Evolutionary conservation across 1,140 invertebrate genomes (phyloP).

Genomic region (Diachasma alloeum): DNA sequence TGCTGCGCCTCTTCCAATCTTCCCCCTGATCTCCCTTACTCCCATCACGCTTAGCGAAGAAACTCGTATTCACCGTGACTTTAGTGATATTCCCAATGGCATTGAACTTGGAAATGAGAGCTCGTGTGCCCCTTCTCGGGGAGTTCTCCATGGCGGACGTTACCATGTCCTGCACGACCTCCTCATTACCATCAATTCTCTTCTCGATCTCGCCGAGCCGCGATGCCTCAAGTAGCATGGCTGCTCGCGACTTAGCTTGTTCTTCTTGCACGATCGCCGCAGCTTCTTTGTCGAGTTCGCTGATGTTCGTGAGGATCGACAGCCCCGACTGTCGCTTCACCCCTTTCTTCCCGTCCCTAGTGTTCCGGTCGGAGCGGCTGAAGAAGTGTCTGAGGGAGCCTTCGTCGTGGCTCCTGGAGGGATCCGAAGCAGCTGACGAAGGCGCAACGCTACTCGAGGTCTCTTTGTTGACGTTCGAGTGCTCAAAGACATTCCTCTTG

Average conservation of each 20-base stretch:
- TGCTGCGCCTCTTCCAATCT: not conserved
- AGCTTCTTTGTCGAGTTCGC: slow-evolving; percentile 81
- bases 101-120: slow-evolving; percentile 73
- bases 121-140: slow-evolving; percentile 63
- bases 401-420: slow-evolving; percentile 41
- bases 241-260: slow-evolving; percentile 56
- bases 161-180: slow-evolving; percentile 55
- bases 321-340: slow-evolving; percentile 69
- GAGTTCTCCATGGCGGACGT: slow-evolving; percentile 53
- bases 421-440: slow-evolving; percentile 43
- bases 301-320: slow-evolving; percentile 79
- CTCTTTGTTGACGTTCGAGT: slow-evolving; percentile 30
- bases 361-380: slow-evolving; percentile 51
- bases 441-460: slow-evolving; percentile 14
- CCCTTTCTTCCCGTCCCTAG: slow-evolving; percentile 55
- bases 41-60: slow-evolving; percentile 51
- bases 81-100: slow-evolving; percentile 69
- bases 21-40: not conserved
- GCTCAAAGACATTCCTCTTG: slow-evolving; percentile 63
- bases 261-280: slow-evolving; percentile 75
- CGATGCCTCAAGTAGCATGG: slow-evolving; percentile 50
- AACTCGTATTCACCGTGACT: slow-evolving; percentile 65
- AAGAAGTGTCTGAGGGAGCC: slow-evolving; percentile 52
- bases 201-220: slow-evolving; percentile 52
- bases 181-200: slow-evolving; percentile 48